Evolutionary conservation across 1,140 invertebrate species (phyloP).

Genomic region (Popillia japonica): DNA sequence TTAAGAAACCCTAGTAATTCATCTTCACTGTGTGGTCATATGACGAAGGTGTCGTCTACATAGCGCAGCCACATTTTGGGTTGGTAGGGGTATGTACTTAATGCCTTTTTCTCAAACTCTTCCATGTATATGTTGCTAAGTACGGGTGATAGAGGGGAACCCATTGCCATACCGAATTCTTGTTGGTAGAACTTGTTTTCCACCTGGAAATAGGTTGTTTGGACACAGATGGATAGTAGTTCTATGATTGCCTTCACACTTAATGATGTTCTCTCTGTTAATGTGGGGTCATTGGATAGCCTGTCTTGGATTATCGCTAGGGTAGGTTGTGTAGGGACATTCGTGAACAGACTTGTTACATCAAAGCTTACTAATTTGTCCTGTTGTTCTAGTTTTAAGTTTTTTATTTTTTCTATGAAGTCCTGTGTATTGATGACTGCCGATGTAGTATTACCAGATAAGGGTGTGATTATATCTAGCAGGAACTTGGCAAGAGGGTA

Average conservation of each 20-base stretch:
- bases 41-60: background rate
- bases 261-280: constrained; percentile 37
- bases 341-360: constrained; percentile 45
- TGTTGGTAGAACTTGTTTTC: background rate
- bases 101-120: too few species aligned
- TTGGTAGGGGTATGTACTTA: background rate
- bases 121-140: background rate
- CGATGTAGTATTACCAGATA: background rate
- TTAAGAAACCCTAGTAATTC: background rate
- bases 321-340: constrained; percentile 15
- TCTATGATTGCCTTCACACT: background rate
- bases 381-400: background rate
- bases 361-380: constrained; percentile 44
- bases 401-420: constrained; percentile 35
- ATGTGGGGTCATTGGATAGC: constrained; percentile 40
- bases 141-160: background rate
- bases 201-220: background rate
- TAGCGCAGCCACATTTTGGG: background rate
- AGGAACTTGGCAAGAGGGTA: constrained; percentile 38
- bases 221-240: background rate
- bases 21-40: background rate
- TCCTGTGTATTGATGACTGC: constrained; percentile 42
- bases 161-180: constrained; percentile 4
- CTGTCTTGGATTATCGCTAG: constrained; percentile 15
- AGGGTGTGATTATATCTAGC: background rate